Evolutionary conservation across 2,797 vertebrate species (phyloP).

Genomic region (Falco peregrinus): DNA sequence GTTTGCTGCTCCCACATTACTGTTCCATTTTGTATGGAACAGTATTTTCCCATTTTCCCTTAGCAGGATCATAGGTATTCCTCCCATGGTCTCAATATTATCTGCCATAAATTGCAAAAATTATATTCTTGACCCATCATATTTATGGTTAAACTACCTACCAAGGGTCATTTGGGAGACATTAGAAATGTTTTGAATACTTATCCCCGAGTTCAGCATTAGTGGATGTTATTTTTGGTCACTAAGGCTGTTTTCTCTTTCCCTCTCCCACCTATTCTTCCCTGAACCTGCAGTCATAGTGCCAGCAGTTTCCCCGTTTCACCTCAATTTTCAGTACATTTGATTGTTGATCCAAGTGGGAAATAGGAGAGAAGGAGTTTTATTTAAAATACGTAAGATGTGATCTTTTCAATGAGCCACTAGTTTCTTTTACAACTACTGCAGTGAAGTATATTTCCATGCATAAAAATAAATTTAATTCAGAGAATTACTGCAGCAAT

Average conservation of each 20-base stretch:
- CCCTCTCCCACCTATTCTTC: neutral
- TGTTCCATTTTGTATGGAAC: neutral
- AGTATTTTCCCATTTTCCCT: neutral
- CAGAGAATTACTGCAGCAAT: neutral
- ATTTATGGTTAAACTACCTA: neutral
- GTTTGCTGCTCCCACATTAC: neutral
- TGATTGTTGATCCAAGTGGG: neutral
- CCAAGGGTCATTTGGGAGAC: neutral
- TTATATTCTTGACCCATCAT: neutral
- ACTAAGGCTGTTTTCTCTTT: neutral
- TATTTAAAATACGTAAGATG: slow-evolving; percentile 31
- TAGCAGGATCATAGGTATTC: neutral
- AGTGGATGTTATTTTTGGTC: neutral
- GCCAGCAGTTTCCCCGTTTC: neutral
- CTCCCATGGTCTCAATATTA: neutral
- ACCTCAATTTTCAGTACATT: neutral
- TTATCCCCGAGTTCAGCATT: neutral
- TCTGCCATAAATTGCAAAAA: neutral
- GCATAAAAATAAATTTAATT: slow-evolving; percentile 37
- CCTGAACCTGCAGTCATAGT: neutral
- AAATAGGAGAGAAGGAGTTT: slow-evolving; percentile 6
- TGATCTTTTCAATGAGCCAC: neutral
- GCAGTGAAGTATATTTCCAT: neutral
- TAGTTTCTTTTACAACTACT: slow-evolving; percentile 14
- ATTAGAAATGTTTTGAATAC: neutral